These are phyloP conservation scores for Allophyes oxyacanthae DNA, from an alignment of 2,888 invertebrate species.

Conservation along the genomic window DNA sequence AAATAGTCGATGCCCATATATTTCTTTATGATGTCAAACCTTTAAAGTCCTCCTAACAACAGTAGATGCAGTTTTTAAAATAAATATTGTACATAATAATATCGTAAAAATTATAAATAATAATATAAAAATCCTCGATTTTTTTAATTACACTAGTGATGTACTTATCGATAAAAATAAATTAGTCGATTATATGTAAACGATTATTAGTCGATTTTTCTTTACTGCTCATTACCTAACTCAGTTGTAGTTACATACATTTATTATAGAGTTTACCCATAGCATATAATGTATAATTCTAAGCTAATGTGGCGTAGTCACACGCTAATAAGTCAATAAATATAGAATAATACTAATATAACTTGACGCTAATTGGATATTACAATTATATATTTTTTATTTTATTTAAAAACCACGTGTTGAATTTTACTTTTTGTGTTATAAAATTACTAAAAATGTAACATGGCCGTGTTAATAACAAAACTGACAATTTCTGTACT, in stretches of 20 bases:
- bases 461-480: conserved; percentile 18
- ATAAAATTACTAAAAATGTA: conserved; percentile 21
- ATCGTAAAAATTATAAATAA: conserved; percentile 13
- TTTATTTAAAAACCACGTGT: conserved; percentile 49
- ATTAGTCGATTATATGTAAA: conserved; percentile 55
- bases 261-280: conserved; percentile 53
- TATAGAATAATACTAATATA: conserved; percentile 63
- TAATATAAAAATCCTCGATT: conserved; percentile 33
- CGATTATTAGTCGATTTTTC: conserved; percentile 48
- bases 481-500: conserved; percentile 39
- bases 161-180: conserved; percentile 56
- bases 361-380: conserved; percentile 76
- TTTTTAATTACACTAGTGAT: conserved; percentile 47
- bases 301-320: conserved; percentile 49
- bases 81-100: conserved; percentile 8
- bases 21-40: not conserved
- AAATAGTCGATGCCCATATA: not conserved
- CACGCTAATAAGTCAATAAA: conserved; percentile 63
- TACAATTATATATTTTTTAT: conserved; percentile 68
- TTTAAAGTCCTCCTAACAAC: conserved; percentile 23
- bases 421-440: conserved; percentile 39
- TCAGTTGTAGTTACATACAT: conserved; percentile 50
- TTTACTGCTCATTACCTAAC: conserved; percentile 58
- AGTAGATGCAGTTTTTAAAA: conserved; percentile 9
- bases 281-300: conserved; percentile 51